A percentile compares a stretch with the other conserved stretches of the same genome.
Evolutionary conservation across 2,797 vertebrate genomes (phyloP).

Genomic region (Chrysocyon brachyurus): DNA sequence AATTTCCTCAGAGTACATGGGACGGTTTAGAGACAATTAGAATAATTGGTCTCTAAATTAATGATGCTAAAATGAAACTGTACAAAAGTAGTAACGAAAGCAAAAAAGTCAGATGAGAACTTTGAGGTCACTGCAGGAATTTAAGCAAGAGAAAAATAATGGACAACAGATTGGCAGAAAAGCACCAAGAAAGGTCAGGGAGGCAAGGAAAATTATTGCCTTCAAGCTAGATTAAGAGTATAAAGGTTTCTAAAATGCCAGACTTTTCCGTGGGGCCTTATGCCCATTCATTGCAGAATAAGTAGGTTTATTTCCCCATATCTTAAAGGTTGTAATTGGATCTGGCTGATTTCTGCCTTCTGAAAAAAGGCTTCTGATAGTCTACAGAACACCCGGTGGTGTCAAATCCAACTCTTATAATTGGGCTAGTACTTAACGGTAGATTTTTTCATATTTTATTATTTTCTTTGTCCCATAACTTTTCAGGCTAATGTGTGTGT

Average conservation of each 20-base stretch:
- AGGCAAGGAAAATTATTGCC: background rate
- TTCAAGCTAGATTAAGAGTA: background rate
- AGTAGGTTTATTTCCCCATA: background rate
- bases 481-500: background rate
- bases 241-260: background rate
- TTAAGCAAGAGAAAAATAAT: slow-evolving; percentile 19
- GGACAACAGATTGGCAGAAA: background rate
- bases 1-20: slow-evolving; percentile 16
- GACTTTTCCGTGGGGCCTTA: background rate
- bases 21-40: background rate
- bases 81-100: background rate
- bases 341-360: background rate
- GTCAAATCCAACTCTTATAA: background rate
- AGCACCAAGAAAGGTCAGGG: background rate
- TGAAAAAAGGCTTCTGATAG: background rate
- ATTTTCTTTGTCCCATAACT: background rate
- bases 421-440: background rate
- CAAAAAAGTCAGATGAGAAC: background rate
- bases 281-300: background rate
- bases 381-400: background rate
- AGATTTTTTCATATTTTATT: background rate
- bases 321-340: background rate
- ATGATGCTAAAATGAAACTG: background rate
- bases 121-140: background rate
- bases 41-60: slow-evolving; percentile 11